Conservation (phyloP, 2,888 invertebrate genomes). For the Apantesis nais region DNA sequence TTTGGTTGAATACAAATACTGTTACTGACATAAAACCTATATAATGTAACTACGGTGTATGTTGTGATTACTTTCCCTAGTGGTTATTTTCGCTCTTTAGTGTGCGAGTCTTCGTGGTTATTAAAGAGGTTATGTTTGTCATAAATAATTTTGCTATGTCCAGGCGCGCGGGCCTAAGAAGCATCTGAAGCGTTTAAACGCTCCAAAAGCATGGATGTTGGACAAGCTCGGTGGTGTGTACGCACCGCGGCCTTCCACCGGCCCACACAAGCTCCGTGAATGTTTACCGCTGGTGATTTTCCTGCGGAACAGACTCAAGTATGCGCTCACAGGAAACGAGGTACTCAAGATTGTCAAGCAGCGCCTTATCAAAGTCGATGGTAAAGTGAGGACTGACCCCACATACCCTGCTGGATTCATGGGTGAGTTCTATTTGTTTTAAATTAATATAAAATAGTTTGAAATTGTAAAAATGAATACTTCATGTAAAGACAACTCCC, state of each 20-base stretch:
- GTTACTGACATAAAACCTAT: neutral
- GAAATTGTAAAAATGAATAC: too few species aligned
- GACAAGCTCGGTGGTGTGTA: conserved; percentile 99
- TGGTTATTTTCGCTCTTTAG: too few species aligned
- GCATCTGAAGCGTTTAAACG: conserved; percentile 99
- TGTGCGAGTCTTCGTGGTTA: neutral
- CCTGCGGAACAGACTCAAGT: conserved; percentile 98
- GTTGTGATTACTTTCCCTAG: neutral
- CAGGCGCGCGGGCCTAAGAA: conserved; percentile 99
- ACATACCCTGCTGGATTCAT: conserved; percentile 99
- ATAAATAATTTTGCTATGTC: conserved; percentile 45
- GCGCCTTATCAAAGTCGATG: conserved; percentile 98
- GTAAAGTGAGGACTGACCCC: conserved; percentile 98
- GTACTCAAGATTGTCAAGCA: conserved; percentile 99
- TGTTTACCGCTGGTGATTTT: conserved; percentile 98
- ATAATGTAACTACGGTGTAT: neutral
- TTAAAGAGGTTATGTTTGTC: conserved; percentile 33
- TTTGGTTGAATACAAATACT: neutral
- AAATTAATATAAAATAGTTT: too few species aligned
- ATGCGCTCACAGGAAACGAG: conserved; percentile 98
- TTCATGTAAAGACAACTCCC: too few species aligned
- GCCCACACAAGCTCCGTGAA: conserved; percentile 99
- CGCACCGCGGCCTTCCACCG: conserved; percentile 98
- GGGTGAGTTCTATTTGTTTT: conserved; percentile 89
- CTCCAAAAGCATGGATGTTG: conserved; percentile 99